phyloP scores from a whole-genome alignment of 2,888 invertebrate species.

The Myopa tessellatipennis region DNA sequence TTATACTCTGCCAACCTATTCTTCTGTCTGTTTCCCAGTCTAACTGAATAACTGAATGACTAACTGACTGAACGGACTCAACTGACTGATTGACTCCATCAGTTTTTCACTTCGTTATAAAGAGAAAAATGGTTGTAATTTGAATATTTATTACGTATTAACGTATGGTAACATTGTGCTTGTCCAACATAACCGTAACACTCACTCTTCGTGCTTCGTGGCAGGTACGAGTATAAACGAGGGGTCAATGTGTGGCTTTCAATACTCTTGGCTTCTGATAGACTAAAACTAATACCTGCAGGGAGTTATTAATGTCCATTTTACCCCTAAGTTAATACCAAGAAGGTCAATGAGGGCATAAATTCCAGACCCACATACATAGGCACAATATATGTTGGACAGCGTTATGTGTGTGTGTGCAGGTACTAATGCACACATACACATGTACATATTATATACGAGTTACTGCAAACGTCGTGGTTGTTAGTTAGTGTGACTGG shows the following conservation, averaged over 20 bases:
- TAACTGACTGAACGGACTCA: neutral
- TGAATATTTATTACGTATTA: slow-evolving; percentile 53
- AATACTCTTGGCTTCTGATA: slow-evolving; percentile 50
- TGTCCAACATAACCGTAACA: neutral
- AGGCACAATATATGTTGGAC: neutral
- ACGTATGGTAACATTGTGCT: slow-evolving; percentile 29
- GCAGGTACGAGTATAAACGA: slow-evolving; percentile 17
- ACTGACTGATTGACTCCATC: neutral
- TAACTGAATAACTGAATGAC: neutral
- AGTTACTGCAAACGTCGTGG: neutral
- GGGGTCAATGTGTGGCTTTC: slow-evolving; percentile 38
- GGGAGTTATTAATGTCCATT: slow-evolving; percentile 37
- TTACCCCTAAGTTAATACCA: slow-evolving; percentile 36
- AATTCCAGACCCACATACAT: slow-evolving; percentile 12
- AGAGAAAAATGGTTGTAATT: slow-evolving; percentile 48
- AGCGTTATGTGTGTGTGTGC: neutral
- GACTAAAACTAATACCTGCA: slow-evolving; percentile 40
- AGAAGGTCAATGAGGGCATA: slow-evolving; percentile 38
- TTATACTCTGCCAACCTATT: neutral
- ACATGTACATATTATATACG: neutral
- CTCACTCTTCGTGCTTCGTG: neutral
- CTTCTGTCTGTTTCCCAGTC: neutral
- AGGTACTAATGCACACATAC: neutral
- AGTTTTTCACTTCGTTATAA: slow-evolving; percentile 7
- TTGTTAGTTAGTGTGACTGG: neutral